Base-by-base conservation (phyloP, 2,888 invertebrate species). In the Iphiclides podalirius region DNA sequence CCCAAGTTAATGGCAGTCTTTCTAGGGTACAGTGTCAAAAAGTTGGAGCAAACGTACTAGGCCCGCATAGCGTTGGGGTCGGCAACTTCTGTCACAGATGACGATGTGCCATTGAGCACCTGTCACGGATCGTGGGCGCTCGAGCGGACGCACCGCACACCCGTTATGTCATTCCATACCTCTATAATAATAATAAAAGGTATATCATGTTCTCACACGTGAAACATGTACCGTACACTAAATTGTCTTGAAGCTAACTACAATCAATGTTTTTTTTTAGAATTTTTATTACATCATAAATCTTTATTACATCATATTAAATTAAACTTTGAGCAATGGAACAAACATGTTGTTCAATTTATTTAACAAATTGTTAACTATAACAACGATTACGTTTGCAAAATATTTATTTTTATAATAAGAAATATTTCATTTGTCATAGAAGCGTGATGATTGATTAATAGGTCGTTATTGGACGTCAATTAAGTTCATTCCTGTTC, bases 101-200 rank as follows among this genome's bases (percentile, higher is more conserved):
- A 56, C 54, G 56, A 39, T 54, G 39, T 42, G 28, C 41, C 45
- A 49, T 52, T 52, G 46, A 43, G 58, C 64, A 75, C 75, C 75
- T 77, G 79, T 71, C 70, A 63, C 40, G 57, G 58, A 52, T 58
- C 59, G 70, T 59, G 64, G 60, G 58, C 59, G 54, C 54, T 54
- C 63, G 63, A 59, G 60, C 67, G 69, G 56, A 62, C 66, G 60
- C 20, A 57, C 59, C 62, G 62, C 68, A 59, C 56, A 58, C 68
- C 83, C 82, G 83, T 84, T 83, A 84, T 81, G 75, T 75, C 76
- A 80, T 77, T 78, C 73, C 70, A 72, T 75, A 79, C 77, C 75
- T 72, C 68, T 67, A 70, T 70, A 72, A 72, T 76, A 77, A 70
- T 73, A 64, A 68, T 66, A 58, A 67, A 56, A 63, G 60, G 61